These are phyloP conservation scores for Amblyopsis rosae DNA, from an alignment of 2,113 vertebrate genomes.

Conservation along the genomic window DNA sequence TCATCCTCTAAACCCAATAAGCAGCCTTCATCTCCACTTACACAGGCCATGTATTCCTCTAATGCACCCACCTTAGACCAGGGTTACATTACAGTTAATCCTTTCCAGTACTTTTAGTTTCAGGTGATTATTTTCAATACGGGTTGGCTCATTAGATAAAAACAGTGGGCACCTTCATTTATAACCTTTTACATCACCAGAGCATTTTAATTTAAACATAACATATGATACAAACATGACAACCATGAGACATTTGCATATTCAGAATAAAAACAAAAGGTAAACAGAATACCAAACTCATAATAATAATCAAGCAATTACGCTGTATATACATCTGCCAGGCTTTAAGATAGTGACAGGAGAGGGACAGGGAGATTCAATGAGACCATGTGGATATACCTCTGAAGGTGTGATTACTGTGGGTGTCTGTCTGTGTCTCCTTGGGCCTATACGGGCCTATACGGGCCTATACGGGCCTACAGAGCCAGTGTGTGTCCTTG, in stretches of 20 bases:
- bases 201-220: constrained; percentile 9
- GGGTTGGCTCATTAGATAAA: neutral
- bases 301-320: neutral
- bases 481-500: constrained; percentile 36
- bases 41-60: constrained; percentile 18
- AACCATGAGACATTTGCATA: neutral
- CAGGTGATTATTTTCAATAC: neutral
- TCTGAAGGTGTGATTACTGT: neutral
- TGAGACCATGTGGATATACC: neutral
- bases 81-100: constrained; percentile 24
- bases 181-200: neutral
- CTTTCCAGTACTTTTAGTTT: neutral
- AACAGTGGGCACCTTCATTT: neutral
- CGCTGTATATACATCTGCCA: neutral
- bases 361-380: neutral
- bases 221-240: neutral
- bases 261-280: neutral
- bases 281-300: neutral
- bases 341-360: neutral
- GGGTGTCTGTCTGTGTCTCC: neutral
- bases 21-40: constrained; percentile 9
- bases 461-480: constrained; percentile 15
- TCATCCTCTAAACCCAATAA: constrained; percentile 9
- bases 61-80: neutral
- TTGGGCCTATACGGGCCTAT: constrained; percentile 15